These are phyloP conservation scores for Lumbricus terrestris DNA, from an alignment of 2,888 invertebrate genomes.

Conservation along the genomic window DNA sequence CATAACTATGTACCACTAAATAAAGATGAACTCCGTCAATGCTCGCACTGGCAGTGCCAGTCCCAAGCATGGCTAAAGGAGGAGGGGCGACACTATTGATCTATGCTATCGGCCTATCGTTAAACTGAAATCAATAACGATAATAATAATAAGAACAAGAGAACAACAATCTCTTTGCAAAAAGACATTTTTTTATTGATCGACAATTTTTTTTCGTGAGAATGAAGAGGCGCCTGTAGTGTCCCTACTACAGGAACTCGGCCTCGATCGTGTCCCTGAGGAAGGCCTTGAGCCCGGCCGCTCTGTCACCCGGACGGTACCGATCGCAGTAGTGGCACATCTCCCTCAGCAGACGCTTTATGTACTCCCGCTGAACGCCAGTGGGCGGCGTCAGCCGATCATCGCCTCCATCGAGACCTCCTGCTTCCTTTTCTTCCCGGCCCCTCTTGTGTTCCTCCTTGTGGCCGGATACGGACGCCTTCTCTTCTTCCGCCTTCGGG, in stretches of 20 bases:
- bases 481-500: not conserved
- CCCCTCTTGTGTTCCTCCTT: not conserved
- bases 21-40: too few species aligned
- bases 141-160: not conserved
- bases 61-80: too few species aligned
- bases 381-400: not conserved
- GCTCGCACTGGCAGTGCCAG: too few species aligned
- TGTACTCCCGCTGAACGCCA: not conserved
- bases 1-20: too few species aligned
- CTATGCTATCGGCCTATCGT: too few species aligned
- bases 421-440: not conserved
- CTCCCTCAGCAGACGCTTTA: not conserved
- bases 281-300: not conserved
- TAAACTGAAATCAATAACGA: too few species aligned
- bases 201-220: not conserved
- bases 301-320: not conserved
- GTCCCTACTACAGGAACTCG: not conserved
- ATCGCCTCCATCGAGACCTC: not conserved
- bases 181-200: not conserved
- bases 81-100: too few species aligned
- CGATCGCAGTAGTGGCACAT: conserved; percentile 10
- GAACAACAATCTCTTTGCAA: not conserved
- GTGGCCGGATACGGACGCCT: not conserved
- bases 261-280: not conserved
- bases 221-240: not conserved